Evolutionary conservation across 2,113 vertebrate species (phyloP).

Genomic region (Grantiella picta): DNA sequence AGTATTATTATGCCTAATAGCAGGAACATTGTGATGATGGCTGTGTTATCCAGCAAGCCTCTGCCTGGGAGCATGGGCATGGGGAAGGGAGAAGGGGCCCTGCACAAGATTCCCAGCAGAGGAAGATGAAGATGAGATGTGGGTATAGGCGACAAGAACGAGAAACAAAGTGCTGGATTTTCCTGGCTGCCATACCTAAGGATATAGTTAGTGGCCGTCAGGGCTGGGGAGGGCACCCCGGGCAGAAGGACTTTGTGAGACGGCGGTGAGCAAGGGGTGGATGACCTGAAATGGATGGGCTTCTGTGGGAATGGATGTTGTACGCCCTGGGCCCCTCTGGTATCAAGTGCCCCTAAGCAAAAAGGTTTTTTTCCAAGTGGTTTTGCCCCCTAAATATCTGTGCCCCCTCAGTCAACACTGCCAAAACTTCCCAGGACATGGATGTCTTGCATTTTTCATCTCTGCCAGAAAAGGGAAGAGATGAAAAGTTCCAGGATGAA

Average conservation of each 20-base stretch:
- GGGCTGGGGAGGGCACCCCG: too few species aligned
- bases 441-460: not conserved
- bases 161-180: not conserved
- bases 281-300: not conserved
- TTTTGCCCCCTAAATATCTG: not conserved
- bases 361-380: not conserved
- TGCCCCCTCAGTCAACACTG: not conserved
- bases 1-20: not conserved
- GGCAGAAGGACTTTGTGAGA: not conserved
- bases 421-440: not conserved
- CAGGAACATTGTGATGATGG: not conserved
- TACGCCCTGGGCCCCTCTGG: fast-evolving
- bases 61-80: not conserved
- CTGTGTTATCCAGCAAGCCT: not conserved
- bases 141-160: not conserved
- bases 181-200: not conserved
- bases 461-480: not conserved
- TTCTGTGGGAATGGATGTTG: not conserved
- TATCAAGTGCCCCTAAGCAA: not conserved
- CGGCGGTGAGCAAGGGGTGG: fast-evolving
- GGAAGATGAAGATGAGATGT: not conserved
- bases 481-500: not conserved
- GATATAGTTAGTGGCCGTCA: not conserved
- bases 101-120: not conserved
- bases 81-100: not conserved